Percentiles rank a stretch among this genome's conserved stretches.
Evolutionary conservation across 1,140 invertebrate genomes (phyloP).

Genomic region (Drosophila burlai): DNA sequence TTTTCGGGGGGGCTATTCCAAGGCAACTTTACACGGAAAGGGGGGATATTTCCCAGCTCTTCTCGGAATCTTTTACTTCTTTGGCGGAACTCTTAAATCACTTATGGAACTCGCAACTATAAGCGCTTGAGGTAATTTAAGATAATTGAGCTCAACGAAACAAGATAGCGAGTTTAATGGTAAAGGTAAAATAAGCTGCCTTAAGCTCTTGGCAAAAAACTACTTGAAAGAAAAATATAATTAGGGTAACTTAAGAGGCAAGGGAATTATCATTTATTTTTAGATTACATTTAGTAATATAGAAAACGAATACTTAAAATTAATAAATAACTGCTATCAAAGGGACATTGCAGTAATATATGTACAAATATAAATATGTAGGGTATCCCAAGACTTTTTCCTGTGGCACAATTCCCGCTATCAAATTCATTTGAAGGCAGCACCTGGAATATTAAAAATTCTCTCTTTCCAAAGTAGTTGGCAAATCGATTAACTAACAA

Average conservation of each 20-base stretch:
- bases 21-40: background rate
- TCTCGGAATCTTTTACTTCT: slow-evolving; percentile 10
- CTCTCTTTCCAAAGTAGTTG: background rate
- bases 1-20: background rate
- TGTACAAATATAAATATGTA: too few species aligned
- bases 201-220: background rate
- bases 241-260: background rate
- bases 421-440: background rate
- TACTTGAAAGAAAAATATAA: background rate
- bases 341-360: background rate
- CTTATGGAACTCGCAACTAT: background rate
- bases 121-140: background rate
- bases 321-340: background rate
- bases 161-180: background rate
- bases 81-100: slow-evolving; percentile 2
- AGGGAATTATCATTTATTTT: background rate
- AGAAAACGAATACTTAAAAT: background rate
- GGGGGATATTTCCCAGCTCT: slow-evolving; percentile 6
- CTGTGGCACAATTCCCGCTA: too few species aligned
- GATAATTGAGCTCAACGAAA: background rate
- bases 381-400: too few species aligned
- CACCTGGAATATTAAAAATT: background rate
- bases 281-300: background rate
- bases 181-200: background rate
- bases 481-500: background rate